Percentiles rank a stretch among this genome's conserved stretches.
These are phyloP conservation scores for Alcedo quadribrachys DNA, from an alignment of 2,797 vertebrate species.

Conservation along the genomic window DNA sequence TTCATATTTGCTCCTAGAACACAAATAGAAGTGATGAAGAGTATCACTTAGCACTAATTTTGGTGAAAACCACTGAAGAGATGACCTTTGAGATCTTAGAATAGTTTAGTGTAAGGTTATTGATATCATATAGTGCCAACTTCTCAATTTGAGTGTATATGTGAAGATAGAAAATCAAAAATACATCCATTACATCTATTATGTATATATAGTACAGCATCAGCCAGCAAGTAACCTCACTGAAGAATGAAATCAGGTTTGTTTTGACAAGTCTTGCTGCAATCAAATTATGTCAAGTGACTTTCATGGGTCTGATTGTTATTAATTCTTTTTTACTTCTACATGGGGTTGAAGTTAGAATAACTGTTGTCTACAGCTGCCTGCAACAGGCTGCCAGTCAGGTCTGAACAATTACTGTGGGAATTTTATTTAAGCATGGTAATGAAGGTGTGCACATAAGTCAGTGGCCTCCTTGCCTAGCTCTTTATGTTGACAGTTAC, in stretches of 20 bases:
- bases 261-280: neutral
- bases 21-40: neutral
- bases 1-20: slow-evolving; percentile 3
- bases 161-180: neutral
- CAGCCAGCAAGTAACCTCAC: neutral
- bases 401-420: neutral
- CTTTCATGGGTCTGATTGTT: neutral
- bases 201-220: neutral
- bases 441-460: neutral
- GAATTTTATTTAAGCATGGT: neutral
- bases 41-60: neutral
- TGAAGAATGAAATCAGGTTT: neutral
- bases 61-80: neutral
- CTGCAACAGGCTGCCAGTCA: neutral
- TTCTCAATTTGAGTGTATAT: neutral
- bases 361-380: neutral
- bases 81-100: neutral
- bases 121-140: neutral
- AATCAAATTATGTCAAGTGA: neutral
- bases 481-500: neutral
- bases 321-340: neutral
- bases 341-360: neutral
- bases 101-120: neutral
- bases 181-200: neutral
- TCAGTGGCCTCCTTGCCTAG: neutral